Base-by-base conservation (phyloP, 2,797 vertebrate genomes). In the Schizopygopsis pylzovi region DNA sequence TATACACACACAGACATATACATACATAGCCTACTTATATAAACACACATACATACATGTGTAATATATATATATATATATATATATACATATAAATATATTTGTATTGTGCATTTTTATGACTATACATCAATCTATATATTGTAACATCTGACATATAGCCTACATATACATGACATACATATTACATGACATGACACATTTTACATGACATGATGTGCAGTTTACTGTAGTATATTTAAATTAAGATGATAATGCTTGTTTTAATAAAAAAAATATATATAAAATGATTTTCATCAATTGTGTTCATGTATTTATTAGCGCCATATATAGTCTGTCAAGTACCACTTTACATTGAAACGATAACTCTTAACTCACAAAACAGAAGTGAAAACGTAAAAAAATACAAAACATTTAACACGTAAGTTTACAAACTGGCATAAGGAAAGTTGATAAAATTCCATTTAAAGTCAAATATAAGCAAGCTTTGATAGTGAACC, bases 361-460 rank as follows among this genome's bases (percentile, higher is more conserved):
- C 4, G 16, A 8, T 39, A 20, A 16, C 33, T 68, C 33, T 37
- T 37, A 18, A 7, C 28, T 37, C 63, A 67, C 15, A 37, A 37
- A 39, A 68, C 65, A 68, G 65, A 37, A 75, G 28, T 56, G 25
- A 25, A 82, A 2, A 72, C 0, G 33, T 37, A 33, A 67, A 15
- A 67, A 71, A 54, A 54, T 7, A 39, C 0, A 56, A 61, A 25
- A 73, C 9, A 52, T 43, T 43, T 73, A 82, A 73, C 4, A 73
- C 3, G 9, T 1, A 1, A 2, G 4, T 33, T 73, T 33, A 12
- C 22, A 54, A 77, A 67, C n/a, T 5, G 28, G 4, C 59, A 54
- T 18, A 67, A 41, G 1, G 1, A 39, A 39, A 65, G 13, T 65
- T n/a, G 1, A 65, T 65, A n/a, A 83, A 86, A 87, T 75, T 84